These are phyloP conservation scores for Physocephala rufipes DNA, from an alignment of 2,888 invertebrate species.

Conservation along the genomic window DNA sequence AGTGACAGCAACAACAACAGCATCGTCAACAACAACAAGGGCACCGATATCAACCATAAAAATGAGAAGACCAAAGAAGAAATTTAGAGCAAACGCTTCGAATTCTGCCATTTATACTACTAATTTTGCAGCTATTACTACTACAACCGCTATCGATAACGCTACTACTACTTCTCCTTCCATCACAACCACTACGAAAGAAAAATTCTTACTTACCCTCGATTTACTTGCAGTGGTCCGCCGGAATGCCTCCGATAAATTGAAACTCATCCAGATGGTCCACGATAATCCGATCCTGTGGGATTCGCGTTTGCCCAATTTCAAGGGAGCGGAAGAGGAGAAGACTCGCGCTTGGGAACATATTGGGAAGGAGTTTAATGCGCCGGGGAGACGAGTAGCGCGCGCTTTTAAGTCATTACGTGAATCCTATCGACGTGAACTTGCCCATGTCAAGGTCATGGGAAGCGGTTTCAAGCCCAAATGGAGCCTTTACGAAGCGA, in stretches of 20 bases:
- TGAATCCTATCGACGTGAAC: slow-evolving; percentile 62
- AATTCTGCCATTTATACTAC: slow-evolving; percentile 11
- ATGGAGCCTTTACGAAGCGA: slow-evolving; percentile 62
- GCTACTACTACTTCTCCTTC: slow-evolving; percentile 26
- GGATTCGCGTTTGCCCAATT: slow-evolving; percentile 62
- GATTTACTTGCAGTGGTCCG: slow-evolving; percentile 61
- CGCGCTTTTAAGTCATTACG: slow-evolving; percentile 62
- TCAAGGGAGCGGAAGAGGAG: slow-evolving; percentile 63
- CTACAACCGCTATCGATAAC: slow-evolving; percentile 2
- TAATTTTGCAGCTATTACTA: slow-evolving; percentile 6
- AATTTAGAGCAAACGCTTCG: background rate
- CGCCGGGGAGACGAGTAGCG: slow-evolving; percentile 62
- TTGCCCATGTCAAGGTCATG: slow-evolving; percentile 63
- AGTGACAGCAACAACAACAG: background rate
- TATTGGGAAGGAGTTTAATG: slow-evolving; percentile 62
- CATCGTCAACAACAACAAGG: background rate
- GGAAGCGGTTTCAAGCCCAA: slow-evolving; percentile 63
- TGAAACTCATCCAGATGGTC: slow-evolving; percentile 64
- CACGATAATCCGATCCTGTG: slow-evolving; percentile 63
- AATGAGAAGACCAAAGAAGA: background rate
- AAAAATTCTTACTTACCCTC: slow-evolving; percentile 52
- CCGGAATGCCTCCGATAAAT: slow-evolving; percentile 63
- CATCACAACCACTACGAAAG: slow-evolving; percentile 45
- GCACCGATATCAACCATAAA: too few relatives aligned
- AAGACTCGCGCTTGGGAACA: slow-evolving; percentile 63